Evolutionary conservation across 1,140 invertebrate species (phyloP), one percentile per base, ranked within the genome.

Genomic region (Leptoteleia sp.): DNA sequence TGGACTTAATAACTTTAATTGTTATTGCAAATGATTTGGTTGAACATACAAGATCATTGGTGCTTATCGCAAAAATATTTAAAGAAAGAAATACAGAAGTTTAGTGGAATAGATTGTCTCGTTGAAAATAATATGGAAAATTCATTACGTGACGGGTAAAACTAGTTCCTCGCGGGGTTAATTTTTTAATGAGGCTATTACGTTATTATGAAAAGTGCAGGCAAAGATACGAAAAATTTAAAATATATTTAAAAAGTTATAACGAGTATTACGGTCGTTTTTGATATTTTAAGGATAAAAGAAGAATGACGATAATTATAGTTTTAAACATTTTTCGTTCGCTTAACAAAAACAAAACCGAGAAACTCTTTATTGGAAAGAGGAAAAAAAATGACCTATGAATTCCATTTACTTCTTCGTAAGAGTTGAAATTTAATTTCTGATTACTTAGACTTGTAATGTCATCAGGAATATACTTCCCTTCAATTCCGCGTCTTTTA

Each of bases 171-270:
- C 12, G 22, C 8, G 9, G 22, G 16, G 37, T 43, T 71, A 71
- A 71, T 71, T 22, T 61, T 43, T 61, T 61, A 71, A 71, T 61
- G 45, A 61, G 35, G 29, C 47, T 62, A 43, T 71, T 61, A 61
- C 47, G 27, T 54, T 43, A 54, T 62, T 54, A 50, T n/a, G 19
- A 52, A 52, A 71, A 71, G 40, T 47, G 11, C 7, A 31, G n/a
- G 29, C 31, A 29, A 40, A 50, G 15, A 37, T 29, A 52, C 16
- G 27, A 42, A 61, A 72, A 40, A 54, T 72, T 37, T 54, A 62
- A 62, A 50, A n/a, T 15, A 54, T 42, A 72, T 61, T 70, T 52
- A 50, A 57, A 50, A 59, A 59, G 54, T 59, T 70, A 48, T 50
- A 42, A 50, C 47, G 42, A 48, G 50, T 15, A 35, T 50, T 48